Evolutionary conservation across 2,797 vertebrate species (phyloP).

Genomic region (Enteromius unitaeniatus): DNA sequence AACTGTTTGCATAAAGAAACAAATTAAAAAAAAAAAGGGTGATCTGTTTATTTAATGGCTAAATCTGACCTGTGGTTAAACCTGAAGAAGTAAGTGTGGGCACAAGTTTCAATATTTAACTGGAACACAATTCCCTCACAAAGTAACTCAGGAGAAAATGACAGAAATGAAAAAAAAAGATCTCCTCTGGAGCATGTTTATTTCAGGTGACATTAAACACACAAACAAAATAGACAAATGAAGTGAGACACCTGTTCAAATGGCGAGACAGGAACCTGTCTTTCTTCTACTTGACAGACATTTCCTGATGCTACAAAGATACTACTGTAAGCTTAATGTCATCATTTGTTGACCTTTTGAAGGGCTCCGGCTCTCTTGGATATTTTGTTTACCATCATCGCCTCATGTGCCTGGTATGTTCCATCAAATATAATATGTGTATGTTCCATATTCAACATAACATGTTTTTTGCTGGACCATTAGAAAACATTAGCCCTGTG

Average conservation of each 20-base stretch:
- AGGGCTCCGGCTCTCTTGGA: slow-evolving; percentile 11
- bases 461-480: slow-evolving; percentile 1
- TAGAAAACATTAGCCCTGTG: slow-evolving; percentile 12
- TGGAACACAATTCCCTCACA: not conserved
- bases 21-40: too few species aligned
- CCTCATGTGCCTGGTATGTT: slow-evolving; percentile 29
- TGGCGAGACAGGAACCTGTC: not conserved
- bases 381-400: not conserved
- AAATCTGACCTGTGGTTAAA: not conserved
- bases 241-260: slow-evolving; percentile 8
- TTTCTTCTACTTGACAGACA: slow-evolving; percentile 8
- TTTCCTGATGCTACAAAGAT: slow-evolving; percentile 55
- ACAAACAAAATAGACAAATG: not conserved
- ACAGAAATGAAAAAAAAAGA: slow-evolving; percentile 1
- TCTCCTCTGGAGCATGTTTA: not conserved
- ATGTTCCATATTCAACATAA: not conserved
- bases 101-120: not conserved
- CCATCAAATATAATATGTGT: not conserved
- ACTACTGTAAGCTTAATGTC: slow-evolving; percentile 42
- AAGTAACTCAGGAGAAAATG: not conserved
- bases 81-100: not conserved
- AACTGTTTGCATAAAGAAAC: not conserved
- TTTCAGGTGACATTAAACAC: slow-evolving; percentile 13
- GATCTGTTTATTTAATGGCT: not conserved
- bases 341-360: slow-evolving; percentile 43